Percentiles rank a stretch among this genome's conserved stretches.
Evolutionary conservation across 2,797 vertebrate species (phyloP).

Genomic region (Propithecus perrieri): DNA sequence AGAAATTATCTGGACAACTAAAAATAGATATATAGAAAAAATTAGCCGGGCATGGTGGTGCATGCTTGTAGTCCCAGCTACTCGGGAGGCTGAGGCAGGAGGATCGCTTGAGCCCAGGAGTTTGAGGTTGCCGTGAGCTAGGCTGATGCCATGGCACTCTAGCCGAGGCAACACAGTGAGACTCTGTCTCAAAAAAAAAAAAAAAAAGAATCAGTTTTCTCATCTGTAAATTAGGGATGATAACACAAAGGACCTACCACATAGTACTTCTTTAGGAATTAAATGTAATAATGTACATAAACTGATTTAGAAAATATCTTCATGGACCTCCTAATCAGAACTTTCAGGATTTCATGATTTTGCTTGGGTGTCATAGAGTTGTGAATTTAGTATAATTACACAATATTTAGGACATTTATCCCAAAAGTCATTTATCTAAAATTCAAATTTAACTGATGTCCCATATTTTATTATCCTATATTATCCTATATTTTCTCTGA

Average conservation of each 20-base stretch:
- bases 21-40: no score
- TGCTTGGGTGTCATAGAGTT: neutral
- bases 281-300: neutral
- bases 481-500: neutral
- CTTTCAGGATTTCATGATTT: neutral
- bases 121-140: no score
- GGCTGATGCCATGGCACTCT: no score
- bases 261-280: neutral
- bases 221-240: neutral
- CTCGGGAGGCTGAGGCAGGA: no score
- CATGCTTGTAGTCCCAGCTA: no score
- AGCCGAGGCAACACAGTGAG: no score
- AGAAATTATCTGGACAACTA: no score
- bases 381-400: neutral
- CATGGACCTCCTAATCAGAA: neutral
- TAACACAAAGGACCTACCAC: neutral
- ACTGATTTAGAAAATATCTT: neutral
- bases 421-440: neutral
- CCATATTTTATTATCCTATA: neutral
- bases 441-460: neutral
- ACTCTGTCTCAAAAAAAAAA: no score
- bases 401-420: neutral
- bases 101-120: no score
- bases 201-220: neutral
- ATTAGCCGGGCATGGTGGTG: no score